Base-by-base conservation (phyloP, 2,888 invertebrate species). In the Hyposoter dolosus region DNA sequence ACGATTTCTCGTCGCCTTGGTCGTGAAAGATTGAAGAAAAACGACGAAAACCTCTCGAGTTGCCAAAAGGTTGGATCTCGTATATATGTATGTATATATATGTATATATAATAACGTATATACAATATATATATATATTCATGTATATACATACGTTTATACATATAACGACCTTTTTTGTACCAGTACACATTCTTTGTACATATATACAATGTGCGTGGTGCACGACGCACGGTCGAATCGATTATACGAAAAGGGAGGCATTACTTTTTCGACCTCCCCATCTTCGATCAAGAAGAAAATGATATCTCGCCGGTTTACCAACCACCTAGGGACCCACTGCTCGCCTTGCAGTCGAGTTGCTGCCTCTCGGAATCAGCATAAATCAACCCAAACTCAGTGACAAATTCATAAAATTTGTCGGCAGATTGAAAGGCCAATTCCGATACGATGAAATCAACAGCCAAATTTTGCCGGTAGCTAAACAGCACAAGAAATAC, bases 301-400 rank as follows among this genome's bases (percentile, higher is more conserved):
- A 76, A 80, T 66, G 45, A 68, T 60, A 45, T 56, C 69, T 43
- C 68, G 23, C 69, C 78, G 78, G 50, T 91, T 90, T 93, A 94
- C 94, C 94, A 94, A 92, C 91, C 92, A 92, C 92, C 92, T 91
- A 94, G 88, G 91, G 90, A 92, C 92, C 91, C 91, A 93, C 92
- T 95, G 95, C 97, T 97, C 94, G 96, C 96, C 96, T 98, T 99
- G 96, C 98, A 98, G 97, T 99, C 98, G 94, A 99, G 96, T 95
- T 96, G 96, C 93, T 95, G 96, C 92, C 96, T 96, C 95, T 96
- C 95, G 92, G 95, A 94, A 95, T 96, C 97, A 94, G 96, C 95
- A 95, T 96, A 97, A 92, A 95, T 95, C 93, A 98, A 96, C 95
- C 96, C 96, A 95, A 97, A 97, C 93, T 97, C 97, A 94, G 96